Evolutionary conservation across 64 coral and sea anemone genomes (phyloP), one percentile per base, ranked within the genome.

Genomic region (Montipora sp.): DNA sequence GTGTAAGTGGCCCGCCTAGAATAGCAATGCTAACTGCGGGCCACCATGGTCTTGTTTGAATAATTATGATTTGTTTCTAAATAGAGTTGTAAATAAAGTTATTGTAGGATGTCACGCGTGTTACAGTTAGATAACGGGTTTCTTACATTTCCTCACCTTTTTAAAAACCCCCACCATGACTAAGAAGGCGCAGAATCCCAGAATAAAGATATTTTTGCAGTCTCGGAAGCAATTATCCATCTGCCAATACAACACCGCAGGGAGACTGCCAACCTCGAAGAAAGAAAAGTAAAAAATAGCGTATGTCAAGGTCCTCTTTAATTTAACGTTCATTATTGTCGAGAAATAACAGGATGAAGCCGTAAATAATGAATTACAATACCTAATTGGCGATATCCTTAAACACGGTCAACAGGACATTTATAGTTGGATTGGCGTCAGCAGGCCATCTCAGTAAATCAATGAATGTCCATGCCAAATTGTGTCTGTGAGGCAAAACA

Each of bases 151-250:
- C 53, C 53, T 57, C 53, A 57, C 53, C 53, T 57, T 57, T 57
- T 57, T 57, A 57, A 57, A 57, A 57, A 57, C 53, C 53, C 11
- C 53, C 11, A 3, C 53, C 53, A 57, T 11, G 6, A 57, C 53
- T 57, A 57, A 57, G 53, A 57, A 57, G 6, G 53, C 53, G 0
- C 53, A 7, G 53, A 57, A 57, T 8, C 53, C 53, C 65, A 83
- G 90, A 23, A 83, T 91, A 18, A 63, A 71, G 16, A 91, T 51
- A 36, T 91, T 91, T 72, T 91, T 91, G 59, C 89, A 80, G 79
- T 91, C 90, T n/a, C 90, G 51, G 72, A 53, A 92, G 69, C 90
- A 91, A 36, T 91, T 91, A 19, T 91, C 79, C 45, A 83, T 51
- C n/a, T 91, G 90, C 79, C 79, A 91, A 22, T 91, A 91, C 47